Conservation (phyloP, 1,140 invertebrate species). For the Anadara kagoshimensis region DNA sequence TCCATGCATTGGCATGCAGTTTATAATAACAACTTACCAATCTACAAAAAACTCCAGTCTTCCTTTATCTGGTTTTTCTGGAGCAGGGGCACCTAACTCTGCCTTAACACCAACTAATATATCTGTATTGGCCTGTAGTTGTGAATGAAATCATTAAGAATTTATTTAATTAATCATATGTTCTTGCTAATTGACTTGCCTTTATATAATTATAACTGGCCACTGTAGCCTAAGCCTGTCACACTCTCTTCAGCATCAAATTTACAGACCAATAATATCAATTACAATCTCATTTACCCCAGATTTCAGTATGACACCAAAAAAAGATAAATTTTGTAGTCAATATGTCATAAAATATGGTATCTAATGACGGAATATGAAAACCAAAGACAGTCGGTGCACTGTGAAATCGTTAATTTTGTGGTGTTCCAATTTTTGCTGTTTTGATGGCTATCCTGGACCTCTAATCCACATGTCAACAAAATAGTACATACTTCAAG, state of each 20-base stretch:
- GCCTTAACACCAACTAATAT: conserved; percentile 94
- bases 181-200: neutral
- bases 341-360: too few relatives aligned
- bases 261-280: neutral
- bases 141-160: conserved; percentile 21
- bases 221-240: neutral
- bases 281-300: neutral
- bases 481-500: too few relatives aligned
- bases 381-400: neutral
- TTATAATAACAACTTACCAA: conserved; percentile 79
- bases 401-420: too few relatives aligned
- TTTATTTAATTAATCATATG: neutral
- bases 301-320: conserved; percentile 1
- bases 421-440: too few relatives aligned
- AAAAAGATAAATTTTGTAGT: too few relatives aligned
- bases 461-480: too few relatives aligned
- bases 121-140: conserved; percentile 87
- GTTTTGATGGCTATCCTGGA: too few relatives aligned
- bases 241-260: too few relatives aligned
- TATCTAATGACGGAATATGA: neutral
- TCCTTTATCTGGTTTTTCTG: conserved; percentile 85
- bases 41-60: conserved; percentile 97
- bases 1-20: too few relatives aligned
- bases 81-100: conserved; percentile 87
- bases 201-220: neutral